These are phyloP conservation scores for Meleagris gallopavo DNA, from an alignment of 2,113 vertebrate genomes.

Conservation along the genomic window DNA sequence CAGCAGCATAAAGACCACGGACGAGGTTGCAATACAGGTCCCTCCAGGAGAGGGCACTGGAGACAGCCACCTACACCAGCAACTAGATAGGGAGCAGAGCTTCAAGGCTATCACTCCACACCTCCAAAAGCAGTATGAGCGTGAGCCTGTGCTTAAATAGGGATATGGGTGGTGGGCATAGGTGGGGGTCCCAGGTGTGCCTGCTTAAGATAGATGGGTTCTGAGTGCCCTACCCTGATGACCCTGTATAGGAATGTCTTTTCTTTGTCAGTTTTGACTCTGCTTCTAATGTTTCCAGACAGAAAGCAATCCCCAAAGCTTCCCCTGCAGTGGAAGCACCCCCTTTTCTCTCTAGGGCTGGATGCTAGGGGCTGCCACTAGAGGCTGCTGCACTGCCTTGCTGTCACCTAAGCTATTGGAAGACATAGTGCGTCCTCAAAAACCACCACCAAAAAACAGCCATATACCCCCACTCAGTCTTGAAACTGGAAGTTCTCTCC, in stretches of 20 bases:
- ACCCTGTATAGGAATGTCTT: fast-evolving
- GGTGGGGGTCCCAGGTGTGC: background rate
- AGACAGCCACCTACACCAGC: background rate
- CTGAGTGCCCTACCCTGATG: background rate
- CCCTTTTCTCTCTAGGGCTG: background rate
- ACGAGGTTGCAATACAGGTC: background rate
- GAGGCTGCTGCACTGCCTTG: background rate
- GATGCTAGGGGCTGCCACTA: background rate
- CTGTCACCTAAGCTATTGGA: background rate
- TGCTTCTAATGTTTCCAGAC: background rate
- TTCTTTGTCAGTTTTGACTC: background rate
- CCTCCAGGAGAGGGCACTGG: background rate
- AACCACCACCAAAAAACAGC: background rate
- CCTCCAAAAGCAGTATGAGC: fast-evolving
- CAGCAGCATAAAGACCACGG: background rate
- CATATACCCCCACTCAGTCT: background rate
- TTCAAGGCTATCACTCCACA: fast-evolving
- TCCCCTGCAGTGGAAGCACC: background rate
- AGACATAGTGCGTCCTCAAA: background rate
- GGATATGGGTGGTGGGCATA: fast-evolving
- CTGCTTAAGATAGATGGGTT: background rate
- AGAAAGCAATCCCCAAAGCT: background rate
- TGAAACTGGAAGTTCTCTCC: background rate
- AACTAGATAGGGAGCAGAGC: fast-evolving
- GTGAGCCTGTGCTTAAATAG: background rate